Base-by-base conservation (phyloP, 2,888 invertebrate species). In the Mamestra brassicae region DNA sequence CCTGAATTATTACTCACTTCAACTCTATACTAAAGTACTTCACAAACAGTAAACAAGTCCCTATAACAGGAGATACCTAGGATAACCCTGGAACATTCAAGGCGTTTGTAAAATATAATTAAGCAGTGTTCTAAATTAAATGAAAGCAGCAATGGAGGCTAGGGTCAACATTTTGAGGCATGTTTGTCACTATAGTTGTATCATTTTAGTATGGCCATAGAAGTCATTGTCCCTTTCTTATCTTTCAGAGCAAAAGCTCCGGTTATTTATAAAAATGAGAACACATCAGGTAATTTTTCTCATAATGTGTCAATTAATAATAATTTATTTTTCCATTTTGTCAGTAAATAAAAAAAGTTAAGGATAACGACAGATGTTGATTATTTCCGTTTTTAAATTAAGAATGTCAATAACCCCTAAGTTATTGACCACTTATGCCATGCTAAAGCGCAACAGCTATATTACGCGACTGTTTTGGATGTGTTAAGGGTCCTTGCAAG, bases 391-490 rank as follows among this genome's bases (percentile, higher is more conserved):
- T 47, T 47, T 47, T 47, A 47, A 47, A 52, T 6, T 52, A 52
- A 52, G n/a, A 54, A 54, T 54, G 54, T 8, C 17, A n/a, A 8
- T n/a, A 60, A 17, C 3, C 17, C 11, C 1, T 8, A 60, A 10
- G 60, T 38, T 38, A 60, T 60, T 60, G 38, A 10, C 60, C 60
- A 5, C 10, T n/a, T 4, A 60, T n/a, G 3, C 15, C 26, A 45
- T 15, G 45, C 26, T 26, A 13, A 62, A 15, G 6, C 45, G 45
- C 62, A 62, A 62, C 26, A 45, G 13, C 62, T 45, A 62, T 45
- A 45, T 26, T 77, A 85, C 82, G 86, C 83, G 86, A 85, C 90
- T 93, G 93, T 91, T 92, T 92, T 88, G 92, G 91, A 92, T 92
- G 93, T 92, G 88, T 89, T 86, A 86, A 86, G 92, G 92, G 92